Conservation (phyloP, 2,797 vertebrate species). For the Squalus acanthias region DNA sequence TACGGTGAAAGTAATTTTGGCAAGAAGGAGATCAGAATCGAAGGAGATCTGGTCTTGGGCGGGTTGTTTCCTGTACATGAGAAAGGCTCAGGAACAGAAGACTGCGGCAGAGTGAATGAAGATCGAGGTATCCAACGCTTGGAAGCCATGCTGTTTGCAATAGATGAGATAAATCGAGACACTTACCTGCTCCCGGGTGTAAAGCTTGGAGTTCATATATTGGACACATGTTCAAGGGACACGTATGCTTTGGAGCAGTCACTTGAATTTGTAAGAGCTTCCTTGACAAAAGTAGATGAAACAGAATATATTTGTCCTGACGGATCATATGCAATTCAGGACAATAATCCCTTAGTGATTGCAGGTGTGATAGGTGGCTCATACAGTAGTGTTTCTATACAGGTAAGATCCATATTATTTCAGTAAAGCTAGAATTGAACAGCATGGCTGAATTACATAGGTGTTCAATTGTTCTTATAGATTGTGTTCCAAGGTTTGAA, state of each 20-base stretch:
- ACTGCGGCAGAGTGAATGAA: conserved; percentile 92
- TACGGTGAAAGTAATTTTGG: conserved; percentile 74
- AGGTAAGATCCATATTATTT: conserved; percentile 64
- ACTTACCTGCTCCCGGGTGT: conserved; percentile 78
- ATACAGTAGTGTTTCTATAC: conserved; percentile 96
- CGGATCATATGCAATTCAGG: conserved; percentile 89
- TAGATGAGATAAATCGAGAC: conserved; percentile 90
- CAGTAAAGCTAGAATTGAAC: neutral
- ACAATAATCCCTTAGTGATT: conserved; percentile 85
- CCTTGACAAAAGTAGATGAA: conserved; percentile 96
- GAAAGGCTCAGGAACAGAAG: conserved; percentile 85
- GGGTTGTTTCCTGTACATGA: conserved; percentile 94
- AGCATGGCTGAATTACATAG: neutral
- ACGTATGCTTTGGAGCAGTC: conserved; percentile 91
- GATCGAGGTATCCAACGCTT: conserved; percentile 90
- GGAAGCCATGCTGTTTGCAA: conserved; percentile 97
- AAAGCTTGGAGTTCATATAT: conserved; percentile 87
- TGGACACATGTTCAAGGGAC: conserved; percentile 94
- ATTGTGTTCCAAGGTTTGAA: neutral
- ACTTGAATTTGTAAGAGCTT: conserved; percentile 92
- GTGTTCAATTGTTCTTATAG: neutral
- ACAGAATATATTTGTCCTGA: conserved; percentile 97
- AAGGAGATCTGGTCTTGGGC: conserved; percentile 91
- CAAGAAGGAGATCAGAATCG: conserved; percentile 90
- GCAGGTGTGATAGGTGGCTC: conserved; percentile 91